Percentiles rank a stretch among this genome's conserved stretches.
Evolutionary conservation across 2,888 invertebrate genomes (phyloP).

Genomic region (Teinopalpus imperialis): DNA sequence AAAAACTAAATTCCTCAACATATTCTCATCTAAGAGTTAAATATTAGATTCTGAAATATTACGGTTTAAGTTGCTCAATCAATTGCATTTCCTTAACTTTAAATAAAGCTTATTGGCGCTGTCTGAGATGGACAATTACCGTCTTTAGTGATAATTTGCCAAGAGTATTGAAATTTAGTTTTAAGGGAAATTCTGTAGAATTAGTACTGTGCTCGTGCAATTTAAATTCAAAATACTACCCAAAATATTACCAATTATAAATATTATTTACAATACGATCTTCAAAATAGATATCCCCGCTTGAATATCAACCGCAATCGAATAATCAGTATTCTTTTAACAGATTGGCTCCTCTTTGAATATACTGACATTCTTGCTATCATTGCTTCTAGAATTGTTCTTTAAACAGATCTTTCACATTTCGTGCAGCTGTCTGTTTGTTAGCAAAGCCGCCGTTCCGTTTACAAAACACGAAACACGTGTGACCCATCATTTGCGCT

Average conservation of each 20-base stretch:
- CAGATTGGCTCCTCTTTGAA: constrained; percentile 1
- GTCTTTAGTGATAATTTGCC: constrained; percentile 12
- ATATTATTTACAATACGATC: too few species aligned
- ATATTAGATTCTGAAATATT: constrained; percentile 28
- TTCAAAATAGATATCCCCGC: too few species aligned
- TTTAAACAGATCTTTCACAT: constrained; percentile 11
- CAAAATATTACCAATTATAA: too few species aligned
- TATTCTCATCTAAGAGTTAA: constrained; percentile 71
- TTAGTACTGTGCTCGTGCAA: too few species aligned
- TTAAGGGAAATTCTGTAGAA: background rate
- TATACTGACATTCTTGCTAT: background rate
- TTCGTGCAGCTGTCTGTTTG: constrained; percentile 10
- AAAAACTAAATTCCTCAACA: constrained; percentile 73
- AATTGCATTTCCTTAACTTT: constrained; percentile 64
- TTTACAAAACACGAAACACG: constrained; percentile 23
- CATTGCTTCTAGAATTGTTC: background rate
- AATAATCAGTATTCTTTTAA: too few species aligned
- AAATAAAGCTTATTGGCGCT: constrained; percentile 27
- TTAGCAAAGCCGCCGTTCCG: constrained; percentile 10
- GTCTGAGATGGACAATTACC: constrained; percentile 5
- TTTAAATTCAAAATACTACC: too few species aligned
- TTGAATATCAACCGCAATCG: too few species aligned
- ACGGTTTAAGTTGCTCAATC: constrained; percentile 69
- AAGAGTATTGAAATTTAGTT: constrained; percentile 9
- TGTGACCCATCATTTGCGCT: constrained; percentile 6